These are phyloP conservation scores for Eleginops maclovinus DNA, from an alignment of 2,113 vertebrate species.

Conservation along the genomic window DNA sequence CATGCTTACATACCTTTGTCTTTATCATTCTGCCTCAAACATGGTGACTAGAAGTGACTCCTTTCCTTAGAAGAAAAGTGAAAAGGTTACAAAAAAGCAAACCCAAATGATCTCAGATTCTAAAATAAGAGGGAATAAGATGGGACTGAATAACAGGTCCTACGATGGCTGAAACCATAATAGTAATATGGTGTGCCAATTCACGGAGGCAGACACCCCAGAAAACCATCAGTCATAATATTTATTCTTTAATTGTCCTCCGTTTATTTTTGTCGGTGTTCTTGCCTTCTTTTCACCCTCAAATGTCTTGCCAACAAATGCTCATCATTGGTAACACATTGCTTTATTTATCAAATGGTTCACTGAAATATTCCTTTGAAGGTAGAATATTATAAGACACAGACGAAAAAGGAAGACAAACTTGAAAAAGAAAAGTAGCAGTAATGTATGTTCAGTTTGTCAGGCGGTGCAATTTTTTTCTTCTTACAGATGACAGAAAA, in stretches of 20 bases:
- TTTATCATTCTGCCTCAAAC: conserved; percentile 28
- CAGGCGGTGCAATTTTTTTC: conserved; percentile 3
- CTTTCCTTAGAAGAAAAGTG: conserved; percentile 23
- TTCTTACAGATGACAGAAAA: conserved; percentile 47
- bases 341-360: conserved; percentile 65
- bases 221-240: conserved; percentile 78
- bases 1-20: conserved; percentile 9
- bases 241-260: conserved; percentile 55
- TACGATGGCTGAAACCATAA: conserved; percentile 54
- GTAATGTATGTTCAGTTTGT: conserved; percentile 59
- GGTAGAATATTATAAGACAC: conserved; percentile 16
- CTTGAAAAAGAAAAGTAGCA: conserved; percentile 24
- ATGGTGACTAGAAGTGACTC: conserved; percentile 44
- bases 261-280: conserved; percentile 59
- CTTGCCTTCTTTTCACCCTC: conserved; percentile 43
- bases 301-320: conserved; percentile 52
- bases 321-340: conserved; percentile 47
- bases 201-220: conserved; percentile 55
- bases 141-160: conserved; percentile 66
- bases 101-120: conserved; percentile 22
- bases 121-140: conserved; percentile 45
- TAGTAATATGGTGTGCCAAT: conserved; percentile 60
- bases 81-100: conserved; percentile 4
- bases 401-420: conserved; percentile 18
- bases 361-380: conserved; percentile 46